These are phyloP conservation scores for Pogonocherus hispidulus DNA, from an alignment of 2,888 invertebrate genomes.

Conservation along the genomic window DNA sequence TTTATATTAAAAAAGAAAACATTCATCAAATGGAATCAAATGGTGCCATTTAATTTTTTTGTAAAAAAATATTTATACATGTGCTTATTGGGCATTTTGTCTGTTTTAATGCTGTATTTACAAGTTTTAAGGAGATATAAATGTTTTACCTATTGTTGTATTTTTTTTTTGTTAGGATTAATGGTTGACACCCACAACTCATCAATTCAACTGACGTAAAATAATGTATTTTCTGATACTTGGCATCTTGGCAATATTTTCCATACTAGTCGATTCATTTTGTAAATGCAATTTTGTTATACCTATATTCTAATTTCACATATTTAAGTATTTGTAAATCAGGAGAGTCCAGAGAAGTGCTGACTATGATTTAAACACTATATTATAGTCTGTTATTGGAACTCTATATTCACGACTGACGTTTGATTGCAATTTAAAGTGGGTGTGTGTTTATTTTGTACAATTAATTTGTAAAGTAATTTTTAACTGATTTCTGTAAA, in stretches of 20 bases:
- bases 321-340: conserved; percentile 5
- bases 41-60: conserved; percentile 61
- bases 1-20: conserved; percentile 18
- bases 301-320: not conserved
- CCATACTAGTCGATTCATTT: conserved; percentile 33
- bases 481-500: conserved; percentile 31
- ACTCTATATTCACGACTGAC: conserved; percentile 7
- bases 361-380: not conserved
- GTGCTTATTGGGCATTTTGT: conserved; percentile 58
- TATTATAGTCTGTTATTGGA: conserved; percentile 4
- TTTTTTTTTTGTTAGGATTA: conserved; percentile 59
- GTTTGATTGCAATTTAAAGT: conserved; percentile 17
- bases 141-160: conserved; percentile 55
- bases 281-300: conserved; percentile 21
- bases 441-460: conserved; percentile 33
- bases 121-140: conserved; percentile 50
- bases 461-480: conserved; percentile 24
- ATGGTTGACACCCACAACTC: conserved; percentile 50
- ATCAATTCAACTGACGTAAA: conserved; percentile 15
- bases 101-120: conserved; percentile 52
- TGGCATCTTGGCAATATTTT: conserved; percentile 45
- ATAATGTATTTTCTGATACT: conserved; percentile 17
- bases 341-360: conserved; percentile 13
- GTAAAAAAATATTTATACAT: conserved; percentile 59
- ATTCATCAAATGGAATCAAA: conserved; percentile 61